phyloP scores from a whole-genome alignment of 2,113 vertebrate genomes.

The Lagenorhynchus albirostris region DNA sequence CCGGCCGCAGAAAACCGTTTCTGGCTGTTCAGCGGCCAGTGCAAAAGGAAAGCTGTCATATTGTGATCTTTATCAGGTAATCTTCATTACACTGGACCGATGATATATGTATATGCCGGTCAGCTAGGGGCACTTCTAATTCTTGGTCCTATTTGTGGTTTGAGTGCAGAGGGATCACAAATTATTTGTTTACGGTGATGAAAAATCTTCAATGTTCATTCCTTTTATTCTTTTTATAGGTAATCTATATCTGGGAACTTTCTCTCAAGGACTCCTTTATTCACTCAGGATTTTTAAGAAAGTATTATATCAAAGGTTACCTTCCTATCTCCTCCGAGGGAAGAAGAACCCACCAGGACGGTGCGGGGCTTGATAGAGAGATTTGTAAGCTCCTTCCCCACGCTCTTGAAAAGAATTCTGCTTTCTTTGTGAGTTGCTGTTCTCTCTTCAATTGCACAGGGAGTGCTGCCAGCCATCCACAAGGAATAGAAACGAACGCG shows the following conservation, averaged over 20 bases:
- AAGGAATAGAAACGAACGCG: not conserved
- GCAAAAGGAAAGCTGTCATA: slow-evolving; percentile 98
- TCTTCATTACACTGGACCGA: slow-evolving; percentile 92
- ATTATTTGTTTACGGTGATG: slow-evolving; percentile 88
- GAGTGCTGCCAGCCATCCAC: not conserved
- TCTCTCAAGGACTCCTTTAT: slow-evolving; percentile 77
- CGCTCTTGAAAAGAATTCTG: slow-evolving; percentile 48
- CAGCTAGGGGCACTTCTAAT: slow-evolving; percentile 88
- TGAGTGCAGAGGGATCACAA: slow-evolving; percentile 80
- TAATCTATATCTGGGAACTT: slow-evolving; percentile 85
- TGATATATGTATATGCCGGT: slow-evolving; percentile 90
- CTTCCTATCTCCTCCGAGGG: not conserved
- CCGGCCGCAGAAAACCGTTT: slow-evolving; percentile 88
- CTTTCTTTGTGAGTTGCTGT: not conserved
- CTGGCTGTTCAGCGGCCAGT: slow-evolving; percentile 92
- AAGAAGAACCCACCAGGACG: not conserved
- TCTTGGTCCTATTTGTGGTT: slow-evolving; percentile 82
- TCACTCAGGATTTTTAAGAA: slow-evolving; percentile 79
- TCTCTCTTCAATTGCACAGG: slow-evolving; percentile 58
- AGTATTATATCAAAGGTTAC: slow-evolving; percentile 69
- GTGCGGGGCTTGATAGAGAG: not conserved
- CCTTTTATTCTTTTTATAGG: slow-evolving; percentile 87
- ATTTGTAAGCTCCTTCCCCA: slow-evolving; percentile 44
- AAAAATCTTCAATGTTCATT: slow-evolving; percentile 83
- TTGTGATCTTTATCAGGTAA: slow-evolving; percentile 98